These are phyloP conservation scores for Trachelus tabidus DNA, from an alignment of 2,888 invertebrate species.

Conservation along the genomic window DNA sequence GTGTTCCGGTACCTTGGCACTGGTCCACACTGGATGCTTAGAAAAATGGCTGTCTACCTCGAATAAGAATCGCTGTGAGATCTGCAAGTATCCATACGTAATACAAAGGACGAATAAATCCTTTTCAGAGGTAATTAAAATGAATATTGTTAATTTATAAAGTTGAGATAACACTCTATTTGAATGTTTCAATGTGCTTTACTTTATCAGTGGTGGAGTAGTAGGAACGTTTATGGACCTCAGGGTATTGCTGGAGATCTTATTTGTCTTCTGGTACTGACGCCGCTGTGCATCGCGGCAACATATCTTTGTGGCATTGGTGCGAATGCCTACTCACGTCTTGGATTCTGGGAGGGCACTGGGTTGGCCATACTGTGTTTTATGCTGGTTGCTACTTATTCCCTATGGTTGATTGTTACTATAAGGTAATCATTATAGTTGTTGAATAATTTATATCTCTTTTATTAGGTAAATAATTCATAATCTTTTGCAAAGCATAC, in stretches of 20 bases:
- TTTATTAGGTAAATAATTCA: neutral
- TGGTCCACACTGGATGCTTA: constrained; percentile 69
- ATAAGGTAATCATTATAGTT: constrained; percentile 47
- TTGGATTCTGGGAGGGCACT: constrained; percentile 60
- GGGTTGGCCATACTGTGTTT: constrained; percentile 57
- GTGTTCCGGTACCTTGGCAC: constrained; percentile 69
- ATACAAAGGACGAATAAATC: constrained; percentile 64
- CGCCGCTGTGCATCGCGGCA: constrained; percentile 67
- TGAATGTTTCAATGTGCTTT: neutral
- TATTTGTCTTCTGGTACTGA: constrained; percentile 66
- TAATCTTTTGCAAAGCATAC: neutral
- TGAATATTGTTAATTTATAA: neutral
- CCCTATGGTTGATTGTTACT: constrained; percentile 58
- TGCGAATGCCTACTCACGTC: constrained; percentile 57
- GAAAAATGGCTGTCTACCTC: constrained; percentile 71
- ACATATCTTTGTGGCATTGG: constrained; percentile 67
- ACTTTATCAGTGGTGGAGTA: constrained; percentile 63
- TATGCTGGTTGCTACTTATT: constrained; percentile 54
- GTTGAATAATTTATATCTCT: neutral
- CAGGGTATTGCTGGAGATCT: constrained; percentile 67
- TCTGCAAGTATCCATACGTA: constrained; percentile 68
- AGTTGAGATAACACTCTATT: neutral
- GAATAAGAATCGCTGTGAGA: constrained; percentile 68
- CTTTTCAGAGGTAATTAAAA: constrained; percentile 59
- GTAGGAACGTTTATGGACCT: constrained; percentile 61